phyloP scores from a whole-genome alignment of 1,140 invertebrate genomes.

The Sitodiplosis mosellana region DNA sequence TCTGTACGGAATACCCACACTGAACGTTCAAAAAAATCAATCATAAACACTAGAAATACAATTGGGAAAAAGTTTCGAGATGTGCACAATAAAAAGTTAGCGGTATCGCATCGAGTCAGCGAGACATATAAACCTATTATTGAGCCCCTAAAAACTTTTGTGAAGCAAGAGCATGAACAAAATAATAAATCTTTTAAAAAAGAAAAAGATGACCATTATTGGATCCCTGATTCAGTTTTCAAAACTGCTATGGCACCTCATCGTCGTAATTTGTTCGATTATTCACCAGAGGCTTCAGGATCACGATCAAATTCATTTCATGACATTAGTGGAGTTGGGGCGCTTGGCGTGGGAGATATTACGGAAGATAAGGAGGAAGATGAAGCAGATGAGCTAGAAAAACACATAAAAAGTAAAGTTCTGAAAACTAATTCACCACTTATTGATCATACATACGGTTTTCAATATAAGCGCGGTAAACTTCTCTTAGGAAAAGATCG shows the following conservation, averaged over 20 bases:
- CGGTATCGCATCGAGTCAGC: slow-evolving; percentile 3
- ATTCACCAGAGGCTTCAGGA: not conserved
- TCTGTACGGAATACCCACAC: no score
- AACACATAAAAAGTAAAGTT: not conserved
- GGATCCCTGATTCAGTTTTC: not conserved
- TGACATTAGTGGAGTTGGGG: no score
- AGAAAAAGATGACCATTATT: not conserved
- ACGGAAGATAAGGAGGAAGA: no score
- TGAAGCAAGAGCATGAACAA: slow-evolving; percentile 1
- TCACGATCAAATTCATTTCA: no score
- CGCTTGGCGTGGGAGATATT: no score
- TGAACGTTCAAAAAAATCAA: not conserved
- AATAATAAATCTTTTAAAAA: not conserved
- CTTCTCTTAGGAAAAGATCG: not conserved
- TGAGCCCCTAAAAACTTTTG: slow-evolving; percentile 8
- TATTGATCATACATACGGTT: slow-evolving; percentile 3
- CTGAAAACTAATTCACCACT: not conserved
- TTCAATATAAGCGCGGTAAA: not conserved
- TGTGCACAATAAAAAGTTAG: slow-evolving; percentile 4
- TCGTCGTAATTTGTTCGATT: not conserved
- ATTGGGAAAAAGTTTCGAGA: slow-evolving; percentile 4
- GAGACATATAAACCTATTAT: slow-evolving; percentile 8
- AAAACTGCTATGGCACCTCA: not conserved
- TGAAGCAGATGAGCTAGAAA: no score
- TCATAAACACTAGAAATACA: slow-evolving; percentile 3